These are phyloP conservation scores for Pavo muticus DNA, from an alignment of 2,113 vertebrate genomes.

Conservation along the genomic window DNA sequence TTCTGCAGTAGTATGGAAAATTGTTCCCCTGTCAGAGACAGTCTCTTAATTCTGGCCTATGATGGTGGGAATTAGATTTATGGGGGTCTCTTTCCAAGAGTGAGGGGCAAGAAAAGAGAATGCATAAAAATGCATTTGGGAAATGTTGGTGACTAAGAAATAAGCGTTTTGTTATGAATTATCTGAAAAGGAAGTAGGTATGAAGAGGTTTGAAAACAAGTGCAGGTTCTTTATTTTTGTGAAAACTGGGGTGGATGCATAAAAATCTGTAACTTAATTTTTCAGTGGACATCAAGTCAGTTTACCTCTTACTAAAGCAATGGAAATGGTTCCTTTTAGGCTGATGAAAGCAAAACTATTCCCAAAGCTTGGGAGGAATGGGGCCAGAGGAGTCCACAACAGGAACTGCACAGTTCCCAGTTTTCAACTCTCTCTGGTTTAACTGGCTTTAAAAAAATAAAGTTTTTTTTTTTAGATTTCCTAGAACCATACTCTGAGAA, in stretches of 20 bases:
- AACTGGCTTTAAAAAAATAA: not conserved
- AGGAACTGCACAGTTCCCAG: not conserved
- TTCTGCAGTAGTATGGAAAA: not conserved
- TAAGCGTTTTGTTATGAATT: not conserved
- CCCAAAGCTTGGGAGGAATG: not conserved
- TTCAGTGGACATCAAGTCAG: not conserved
- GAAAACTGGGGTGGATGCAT: not conserved
- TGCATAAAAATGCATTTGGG: not conserved
- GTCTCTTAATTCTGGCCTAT: accelerated
- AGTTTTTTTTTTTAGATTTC: not conserved
- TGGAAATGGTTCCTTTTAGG: not conserved
- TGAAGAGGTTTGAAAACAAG: too few relatives aligned
- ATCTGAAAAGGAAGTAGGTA: not conserved
- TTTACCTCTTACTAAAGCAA: not conserved
- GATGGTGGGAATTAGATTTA: accelerated
- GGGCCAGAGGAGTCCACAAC: not conserved
- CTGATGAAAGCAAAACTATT: not conserved
- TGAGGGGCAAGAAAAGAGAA: not conserved
- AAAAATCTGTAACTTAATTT: not conserved
- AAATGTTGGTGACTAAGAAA: not conserved
- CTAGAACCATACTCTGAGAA: not conserved
- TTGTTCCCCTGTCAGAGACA: not conserved
- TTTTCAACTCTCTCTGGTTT: not conserved
- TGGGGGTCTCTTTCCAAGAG: not conserved
- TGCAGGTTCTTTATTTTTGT: not conserved